Conservation (phyloP, 1,140 invertebrate genomes). For the Drosophila santomea region DNA sequence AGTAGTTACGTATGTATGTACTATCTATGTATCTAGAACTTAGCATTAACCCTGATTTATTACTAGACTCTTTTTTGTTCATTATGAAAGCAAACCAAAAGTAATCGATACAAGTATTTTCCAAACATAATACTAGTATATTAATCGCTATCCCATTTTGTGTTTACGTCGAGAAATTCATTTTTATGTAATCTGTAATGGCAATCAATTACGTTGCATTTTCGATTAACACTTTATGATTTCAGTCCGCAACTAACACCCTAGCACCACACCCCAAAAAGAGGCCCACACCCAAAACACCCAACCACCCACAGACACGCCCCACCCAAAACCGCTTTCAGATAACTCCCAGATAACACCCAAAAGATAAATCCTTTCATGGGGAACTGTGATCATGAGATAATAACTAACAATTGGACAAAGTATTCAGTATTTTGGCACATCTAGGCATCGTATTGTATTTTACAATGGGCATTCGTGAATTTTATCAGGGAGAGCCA, state of each 20-base stretch:
- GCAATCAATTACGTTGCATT: constrained; percentile 52
- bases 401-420: constrained; percentile 35
- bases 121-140: constrained; percentile 1
- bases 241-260: constrained; percentile 40
- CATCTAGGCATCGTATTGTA: constrained; percentile 32
- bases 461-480: constrained; percentile 36
- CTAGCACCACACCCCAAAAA: constrained; percentile 50
- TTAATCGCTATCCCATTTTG: constrained; percentile 73
- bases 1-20: constrained; percentile 23
- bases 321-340: constrained; percentile 41
- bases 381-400: constrained; percentile 22
- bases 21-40: constrained; percentile 1
- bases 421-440: constrained; percentile 53
- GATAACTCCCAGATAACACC: constrained; percentile 26
- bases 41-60: constrained; percentile 52
- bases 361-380: constrained; percentile 32
- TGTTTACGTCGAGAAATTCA: constrained; percentile 78
- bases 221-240: constrained; percentile 42
- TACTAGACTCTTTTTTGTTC: constrained; percentile 48
- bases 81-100: constrained; percentile 28
- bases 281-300: constrained; percentile 5
- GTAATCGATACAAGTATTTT: constrained; percentile 9
- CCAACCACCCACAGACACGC: constrained; percentile 23
- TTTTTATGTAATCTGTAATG: constrained; percentile 70
- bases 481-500: neutral